phyloP scores from a whole-genome alignment of 1,140 invertebrate genomes.

The Tetraneura akinire region DNA sequence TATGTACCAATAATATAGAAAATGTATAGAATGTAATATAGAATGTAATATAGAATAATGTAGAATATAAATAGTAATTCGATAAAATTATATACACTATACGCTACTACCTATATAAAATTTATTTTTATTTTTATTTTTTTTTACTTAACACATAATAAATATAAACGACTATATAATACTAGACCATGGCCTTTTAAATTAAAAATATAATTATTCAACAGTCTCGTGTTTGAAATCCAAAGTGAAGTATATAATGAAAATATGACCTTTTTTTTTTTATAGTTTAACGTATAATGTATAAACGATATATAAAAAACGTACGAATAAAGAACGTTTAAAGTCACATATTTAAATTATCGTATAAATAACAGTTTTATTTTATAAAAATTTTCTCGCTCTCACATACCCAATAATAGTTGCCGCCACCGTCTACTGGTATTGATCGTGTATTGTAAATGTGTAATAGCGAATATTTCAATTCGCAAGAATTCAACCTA shows the following conservation, averaged over 20 bases:
- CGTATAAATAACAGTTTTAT: neutral
- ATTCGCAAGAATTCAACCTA: neutral
- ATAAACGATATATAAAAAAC: neutral
- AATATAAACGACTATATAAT: too few relatives aligned
- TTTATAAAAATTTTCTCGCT: neutral
- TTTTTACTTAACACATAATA: too few relatives aligned
- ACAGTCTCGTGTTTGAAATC: neutral
- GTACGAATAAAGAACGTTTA: neutral
- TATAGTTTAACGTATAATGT: neutral
- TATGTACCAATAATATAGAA: too few relatives aligned
- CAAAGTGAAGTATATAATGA: neutral
- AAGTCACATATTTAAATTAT: neutral
- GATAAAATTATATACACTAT: too few relatives aligned
- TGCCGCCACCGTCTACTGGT: neutral
- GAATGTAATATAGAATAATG: too few relatives aligned
- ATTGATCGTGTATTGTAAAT: constrained; percentile 24
- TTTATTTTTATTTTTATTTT: too few relatives aligned
- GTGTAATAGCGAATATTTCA: constrained; percentile 20
- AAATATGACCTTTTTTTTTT: neutral
- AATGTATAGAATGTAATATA: too few relatives aligned
- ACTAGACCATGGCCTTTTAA: neutral
- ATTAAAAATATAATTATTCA: constrained; percentile 20
- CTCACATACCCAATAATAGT: neutral
- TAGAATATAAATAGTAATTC: too few relatives aligned
- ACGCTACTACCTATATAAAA: too few relatives aligned